Evolutionary conservation across 2,797 vertebrate genomes (phyloP).

Genomic region (Galago senegalensis): DNA sequence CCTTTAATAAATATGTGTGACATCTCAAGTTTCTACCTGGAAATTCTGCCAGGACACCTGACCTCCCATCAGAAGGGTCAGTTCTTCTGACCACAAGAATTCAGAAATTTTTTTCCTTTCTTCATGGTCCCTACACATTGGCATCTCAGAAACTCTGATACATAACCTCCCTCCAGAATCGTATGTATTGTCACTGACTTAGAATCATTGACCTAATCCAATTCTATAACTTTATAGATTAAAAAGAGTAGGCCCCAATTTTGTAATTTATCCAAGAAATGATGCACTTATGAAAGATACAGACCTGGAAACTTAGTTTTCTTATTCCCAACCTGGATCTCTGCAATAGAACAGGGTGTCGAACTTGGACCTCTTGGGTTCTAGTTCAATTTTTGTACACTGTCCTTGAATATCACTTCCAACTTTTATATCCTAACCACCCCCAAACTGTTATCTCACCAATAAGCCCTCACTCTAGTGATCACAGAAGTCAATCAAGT

Average conservation of each 20-base stretch:
- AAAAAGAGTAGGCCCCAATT: not conserved
- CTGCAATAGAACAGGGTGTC: not conserved
- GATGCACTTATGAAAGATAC: not conserved
- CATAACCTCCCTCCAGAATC: not conserved
- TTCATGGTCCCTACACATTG: not conserved
- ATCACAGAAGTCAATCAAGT: not conserved
- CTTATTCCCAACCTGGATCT: not conserved
- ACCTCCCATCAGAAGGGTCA: not conserved
- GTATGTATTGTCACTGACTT: not conserved
- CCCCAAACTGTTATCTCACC: not conserved
- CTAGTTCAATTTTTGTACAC: not conserved
- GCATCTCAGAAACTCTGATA: slow-evolving; percentile 30
- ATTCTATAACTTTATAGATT: slow-evolving; percentile 10
- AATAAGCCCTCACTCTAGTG: not conserved
- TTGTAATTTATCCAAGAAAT: not conserved
- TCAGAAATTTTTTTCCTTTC: not conserved
- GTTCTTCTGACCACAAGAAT: slow-evolving; percentile 17
- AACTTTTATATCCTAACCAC: not conserved
- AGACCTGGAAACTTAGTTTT: not conserved
- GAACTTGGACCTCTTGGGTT: not conserved
- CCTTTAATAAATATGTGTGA: not conserved
- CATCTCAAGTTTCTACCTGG: not conserved
- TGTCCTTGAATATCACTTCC: not conserved
- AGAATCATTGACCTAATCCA: not conserved
- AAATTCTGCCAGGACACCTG: not conserved